phyloP scores from a whole-genome alignment of 2,797 vertebrate genomes.

The Enteromius unitaeniatus region DNA sequence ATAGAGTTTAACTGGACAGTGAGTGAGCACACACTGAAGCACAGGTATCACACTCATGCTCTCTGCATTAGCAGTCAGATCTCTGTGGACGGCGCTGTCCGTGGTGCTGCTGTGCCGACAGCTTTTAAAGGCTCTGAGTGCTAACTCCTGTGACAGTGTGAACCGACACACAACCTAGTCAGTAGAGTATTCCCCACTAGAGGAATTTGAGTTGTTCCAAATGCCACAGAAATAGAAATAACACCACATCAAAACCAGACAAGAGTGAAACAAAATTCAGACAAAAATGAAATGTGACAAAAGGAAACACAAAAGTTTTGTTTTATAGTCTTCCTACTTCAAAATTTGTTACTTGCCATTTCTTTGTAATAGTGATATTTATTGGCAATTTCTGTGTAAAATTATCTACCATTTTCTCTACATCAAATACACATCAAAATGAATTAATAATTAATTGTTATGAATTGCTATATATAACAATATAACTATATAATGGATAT shows the following conservation, averaged over 20 bases:
- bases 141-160: slow-evolving; percentile 63
- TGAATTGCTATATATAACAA: not conserved
- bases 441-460: not conserved
- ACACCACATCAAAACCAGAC: not conserved
- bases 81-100: slow-evolving; percentile 72
- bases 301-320: not conserved
- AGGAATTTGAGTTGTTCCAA: slow-evolving; percentile 13
- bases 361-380: not conserved
- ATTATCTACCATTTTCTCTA: not conserved
- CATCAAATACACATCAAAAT: not conserved
- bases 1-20: not conserved
- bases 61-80: slow-evolving; percentile 73
- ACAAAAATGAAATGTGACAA: not conserved
- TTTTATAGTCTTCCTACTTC: not conserved
- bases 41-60: not conserved
- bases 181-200: slow-evolving; percentile 13
- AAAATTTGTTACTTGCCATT: not conserved
- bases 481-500: not conserved
- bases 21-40: slow-evolving; percentile 8
- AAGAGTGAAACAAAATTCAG: not conserved
- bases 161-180: slow-evolving; percentile 57
- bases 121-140: slow-evolving; percentile 74
- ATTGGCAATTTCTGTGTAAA: not conserved
- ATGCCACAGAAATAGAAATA: slow-evolving; percentile 6
- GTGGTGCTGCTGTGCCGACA: slow-evolving; percentile 64